Percentiles rank a stretch among this genome's conserved stretches.
Conservation (phyloP, 2,797 vertebrate species). For the Clangula hyemalis region DNA sequence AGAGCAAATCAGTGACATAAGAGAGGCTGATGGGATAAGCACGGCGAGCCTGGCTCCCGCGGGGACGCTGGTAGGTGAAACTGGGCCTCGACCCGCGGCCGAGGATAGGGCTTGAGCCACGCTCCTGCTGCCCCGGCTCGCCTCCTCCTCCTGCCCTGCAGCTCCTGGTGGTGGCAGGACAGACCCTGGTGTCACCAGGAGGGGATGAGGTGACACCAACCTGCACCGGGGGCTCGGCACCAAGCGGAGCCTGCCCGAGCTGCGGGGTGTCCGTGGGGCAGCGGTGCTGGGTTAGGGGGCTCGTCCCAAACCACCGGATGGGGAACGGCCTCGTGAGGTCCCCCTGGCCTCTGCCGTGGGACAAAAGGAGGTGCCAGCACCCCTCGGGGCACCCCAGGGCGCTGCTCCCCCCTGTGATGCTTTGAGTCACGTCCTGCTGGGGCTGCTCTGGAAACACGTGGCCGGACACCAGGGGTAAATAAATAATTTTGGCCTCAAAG, state of each 20-base stretch:
- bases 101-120: background rate
- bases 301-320: background rate
- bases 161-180: background rate
- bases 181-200: background rate
- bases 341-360: background rate
- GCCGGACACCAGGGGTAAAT: background rate
- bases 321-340: rapidly evolving
- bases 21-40: constrained; percentile 15
- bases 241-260: background rate
- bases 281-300: background rate
- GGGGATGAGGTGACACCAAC: rapidly evolving
- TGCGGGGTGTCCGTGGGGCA: too few species aligned
- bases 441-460: background rate
- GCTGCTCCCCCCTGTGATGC: background rate
- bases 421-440: background rate
- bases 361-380: background rate
- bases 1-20: constrained; percentile 51
- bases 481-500: background rate
- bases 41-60: background rate
- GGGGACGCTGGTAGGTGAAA: background rate
- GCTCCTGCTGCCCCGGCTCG: background rate
- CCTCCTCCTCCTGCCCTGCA: background rate
- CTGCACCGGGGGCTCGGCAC: rapidly evolving
- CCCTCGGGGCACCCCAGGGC: background rate
- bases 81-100: background rate